Percentiles rank a stretch among this genome's conserved stretches.
Evolutionary conservation across 2,888 invertebrate species (phyloP).

Genomic region (Caenorhabditis becei): DNA sequence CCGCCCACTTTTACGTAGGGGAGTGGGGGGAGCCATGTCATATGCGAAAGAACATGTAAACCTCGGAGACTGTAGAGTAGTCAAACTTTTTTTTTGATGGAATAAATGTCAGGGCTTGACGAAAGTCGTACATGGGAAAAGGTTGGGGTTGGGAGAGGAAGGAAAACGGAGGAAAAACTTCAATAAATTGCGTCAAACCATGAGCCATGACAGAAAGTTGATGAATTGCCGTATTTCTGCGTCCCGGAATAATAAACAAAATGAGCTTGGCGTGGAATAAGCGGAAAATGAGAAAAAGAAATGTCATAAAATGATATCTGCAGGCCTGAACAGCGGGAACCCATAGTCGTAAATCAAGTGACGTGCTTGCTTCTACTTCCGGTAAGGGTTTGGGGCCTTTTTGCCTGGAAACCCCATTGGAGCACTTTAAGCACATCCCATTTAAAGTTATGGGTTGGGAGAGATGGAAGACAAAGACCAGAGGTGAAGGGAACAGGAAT

Average conservation of each 20-base stretch:
- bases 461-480: neutral
- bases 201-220: conserved; percentile 19
- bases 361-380: neutral
- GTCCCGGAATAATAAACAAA: neutral
- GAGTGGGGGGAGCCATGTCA: conserved; percentile 3
- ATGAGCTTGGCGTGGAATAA: neutral
- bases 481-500: neutral
- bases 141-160: too few species aligned
- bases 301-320: neutral
- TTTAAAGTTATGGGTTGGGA: conserved; percentile 12
- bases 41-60: neutral
- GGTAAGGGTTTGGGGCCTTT: neutral
- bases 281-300: neutral
- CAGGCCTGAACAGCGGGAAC: neutral
- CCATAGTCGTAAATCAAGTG: neutral
- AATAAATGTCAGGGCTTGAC: conserved; percentile 4
- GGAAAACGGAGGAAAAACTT: neutral
- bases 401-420: neutral
- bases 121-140: too few species aligned
- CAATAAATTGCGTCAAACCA: conserved; percentile 12
- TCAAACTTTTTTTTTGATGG: too few species aligned
- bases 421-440: conserved; percentile 5
- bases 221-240: conserved; percentile 13
- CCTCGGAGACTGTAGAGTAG: too few species aligned
- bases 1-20: conserved; percentile 32